Percentiles rank a stretch among this genome's conserved stretches.
Evolutionary conservation across 2,113 vertebrate genomes (phyloP).

Genomic region (Uropsilus gracilis): DNA sequence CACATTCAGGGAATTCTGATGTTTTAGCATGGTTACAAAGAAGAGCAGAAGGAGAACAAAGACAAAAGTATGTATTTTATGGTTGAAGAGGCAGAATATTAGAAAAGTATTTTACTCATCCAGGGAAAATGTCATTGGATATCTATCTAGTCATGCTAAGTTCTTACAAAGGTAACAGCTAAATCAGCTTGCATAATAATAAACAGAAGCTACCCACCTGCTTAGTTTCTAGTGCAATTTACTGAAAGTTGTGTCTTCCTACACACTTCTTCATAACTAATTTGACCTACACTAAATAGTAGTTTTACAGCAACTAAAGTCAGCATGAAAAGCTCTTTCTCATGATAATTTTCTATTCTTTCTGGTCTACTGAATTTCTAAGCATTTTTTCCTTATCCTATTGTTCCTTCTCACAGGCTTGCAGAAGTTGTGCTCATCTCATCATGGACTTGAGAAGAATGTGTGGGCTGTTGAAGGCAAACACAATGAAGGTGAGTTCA

Average conservation of each 20-base stretch:
- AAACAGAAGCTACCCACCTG: constrained; percentile 56
- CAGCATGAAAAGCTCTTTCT: constrained; percentile 48
- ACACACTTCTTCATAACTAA: constrained; percentile 53
- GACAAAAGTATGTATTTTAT: neutral
- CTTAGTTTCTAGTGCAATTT: constrained; percentile 65
- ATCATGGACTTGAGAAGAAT: constrained; percentile 26
- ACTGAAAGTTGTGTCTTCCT: constrained; percentile 62
- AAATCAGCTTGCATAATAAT: constrained; percentile 62
- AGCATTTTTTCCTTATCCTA: constrained; percentile 56
- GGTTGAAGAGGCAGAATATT: neutral
- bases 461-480: constrained; percentile 54
- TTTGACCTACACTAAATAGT: constrained; percentile 17
- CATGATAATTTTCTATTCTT: constrained; percentile 61
- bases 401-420: constrained; percentile 64
- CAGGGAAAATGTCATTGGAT: constrained; percentile 37
- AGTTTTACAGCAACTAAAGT: constrained; percentile 19
- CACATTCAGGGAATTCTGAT: neutral
- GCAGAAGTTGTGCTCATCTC: constrained; percentile 42
- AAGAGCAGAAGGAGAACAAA: neutral
- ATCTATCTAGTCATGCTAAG: constrained; percentile 28
- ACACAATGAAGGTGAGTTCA: neutral
- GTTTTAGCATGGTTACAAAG: neutral
- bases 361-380: constrained; percentile 64
- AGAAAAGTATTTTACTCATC: neutral
- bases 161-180: constrained; percentile 59